Evolutionary conservation across 2,797 vertebrate species (phyloP).

Genomic region (Chaetodon trifasciatus): DNA sequence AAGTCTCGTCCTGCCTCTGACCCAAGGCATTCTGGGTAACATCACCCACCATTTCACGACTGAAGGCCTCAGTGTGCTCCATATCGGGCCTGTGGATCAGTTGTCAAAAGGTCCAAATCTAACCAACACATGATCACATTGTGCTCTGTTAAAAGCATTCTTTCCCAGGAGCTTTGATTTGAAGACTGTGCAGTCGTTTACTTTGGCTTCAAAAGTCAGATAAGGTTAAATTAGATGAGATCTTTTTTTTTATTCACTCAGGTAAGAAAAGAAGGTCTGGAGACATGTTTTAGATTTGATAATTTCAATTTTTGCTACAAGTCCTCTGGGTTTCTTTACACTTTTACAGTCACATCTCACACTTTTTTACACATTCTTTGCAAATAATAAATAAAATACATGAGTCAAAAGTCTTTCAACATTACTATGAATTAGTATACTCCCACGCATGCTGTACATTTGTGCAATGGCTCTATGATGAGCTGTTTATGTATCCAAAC

Average conservation of each 20-base stretch:
- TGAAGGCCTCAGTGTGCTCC: conserved; percentile 35
- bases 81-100: conserved; percentile 42
- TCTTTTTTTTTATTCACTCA: conserved; percentile 22
- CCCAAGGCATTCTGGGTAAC: conserved; percentile 67
- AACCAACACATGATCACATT: conserved; percentile 32
- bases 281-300: conserved; percentile 12
- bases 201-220: conserved; percentile 29
- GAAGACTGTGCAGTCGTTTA: not conserved
- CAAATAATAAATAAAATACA: not conserved
- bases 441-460: not conserved
- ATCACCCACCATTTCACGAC: conserved; percentile 32
- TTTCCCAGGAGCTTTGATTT: conserved; percentile 18
- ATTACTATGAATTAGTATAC: not conserved
- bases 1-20: conserved; percentile 40
- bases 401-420: not conserved
- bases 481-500: not conserved
- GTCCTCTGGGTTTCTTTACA: not conserved
- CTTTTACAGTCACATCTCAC: not conserved
- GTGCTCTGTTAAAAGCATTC: conserved; percentile 22
- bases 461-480: not conserved
- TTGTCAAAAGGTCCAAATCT: conserved; percentile 43
- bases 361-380: not conserved
- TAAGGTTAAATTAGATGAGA: conserved; percentile 24
- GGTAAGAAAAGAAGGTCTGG: not conserved
- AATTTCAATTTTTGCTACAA: not conserved